These are phyloP conservation scores for Mycalesis mineus DNA, from an alignment of 2,888 invertebrate genomes.

Conservation along the genomic window DNA sequence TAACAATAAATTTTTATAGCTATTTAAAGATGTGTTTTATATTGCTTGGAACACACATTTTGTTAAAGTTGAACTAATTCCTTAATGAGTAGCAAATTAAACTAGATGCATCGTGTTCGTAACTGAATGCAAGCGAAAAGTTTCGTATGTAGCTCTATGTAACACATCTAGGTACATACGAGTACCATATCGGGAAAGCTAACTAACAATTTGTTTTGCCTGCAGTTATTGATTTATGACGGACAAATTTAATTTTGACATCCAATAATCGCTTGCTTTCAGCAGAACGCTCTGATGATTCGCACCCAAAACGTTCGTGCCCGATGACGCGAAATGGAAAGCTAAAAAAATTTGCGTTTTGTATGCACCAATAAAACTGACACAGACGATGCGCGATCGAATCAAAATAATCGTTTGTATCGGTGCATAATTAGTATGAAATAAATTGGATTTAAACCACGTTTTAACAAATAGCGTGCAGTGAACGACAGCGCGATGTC, in stretches of 20 bases:
- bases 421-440: conserved; percentile 30
- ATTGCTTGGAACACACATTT: too few relatives aligned
- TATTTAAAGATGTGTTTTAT: too few relatives aligned
- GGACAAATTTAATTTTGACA: conserved; percentile 28
- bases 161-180: too few relatives aligned
- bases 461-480: conserved; percentile 34
- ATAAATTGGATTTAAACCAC: conserved; percentile 39
- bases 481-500: conserved; percentile 48
- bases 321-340: conserved; percentile 27
- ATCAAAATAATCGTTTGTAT: conserved; percentile 20
- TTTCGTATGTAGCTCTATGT: too few relatives aligned
- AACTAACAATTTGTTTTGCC: conserved; percentile 19
- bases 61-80: too few relatives aligned
- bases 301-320: conserved; percentile 18
- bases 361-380: conserved; percentile 16
- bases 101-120: too few relatives aligned
- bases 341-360: conserved; percentile 13
- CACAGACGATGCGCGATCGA: conserved; percentile 19
- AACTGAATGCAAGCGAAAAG: too few relatives aligned
- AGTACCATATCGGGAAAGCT: too few relatives aligned
- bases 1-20: too few relatives aligned
- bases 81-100: too few relatives aligned
- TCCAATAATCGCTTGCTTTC: conserved; percentile 25
- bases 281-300: conserved; percentile 21
- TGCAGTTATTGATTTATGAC: conserved; percentile 25